Percentiles rank a stretch among this genome's conserved stretches.
Conservation (phyloP, 2,888 invertebrate genomes). For the Metacarcinus magister region DNA sequence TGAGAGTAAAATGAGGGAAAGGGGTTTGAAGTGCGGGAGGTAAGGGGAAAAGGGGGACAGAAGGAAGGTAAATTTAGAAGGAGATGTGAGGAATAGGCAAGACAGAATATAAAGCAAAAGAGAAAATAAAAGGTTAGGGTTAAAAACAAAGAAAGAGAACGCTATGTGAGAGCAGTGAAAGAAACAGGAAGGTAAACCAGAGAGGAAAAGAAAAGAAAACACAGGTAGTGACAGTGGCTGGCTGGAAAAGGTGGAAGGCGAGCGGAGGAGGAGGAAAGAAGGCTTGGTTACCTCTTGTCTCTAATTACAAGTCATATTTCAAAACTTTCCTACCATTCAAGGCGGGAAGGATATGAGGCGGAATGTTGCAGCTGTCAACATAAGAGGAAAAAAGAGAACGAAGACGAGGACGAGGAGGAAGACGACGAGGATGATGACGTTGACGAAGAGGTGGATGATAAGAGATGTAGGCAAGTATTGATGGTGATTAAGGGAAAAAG, state of each 20-base stretch:
- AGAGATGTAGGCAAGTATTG: neutral
- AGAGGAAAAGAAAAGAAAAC: neutral
- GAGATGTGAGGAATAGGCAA: neutral
- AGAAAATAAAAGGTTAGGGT: no score
- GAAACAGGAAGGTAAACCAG: no score
- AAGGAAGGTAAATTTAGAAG: no score
- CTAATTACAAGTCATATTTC: slow-evolving; percentile 28
- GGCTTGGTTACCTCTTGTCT: neutral
- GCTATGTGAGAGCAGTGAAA: neutral
- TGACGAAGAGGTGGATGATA: neutral
- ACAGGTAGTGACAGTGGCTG: no score
- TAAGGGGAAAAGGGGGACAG: neutral
- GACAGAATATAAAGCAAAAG: no score
- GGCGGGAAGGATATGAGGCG: neutral
- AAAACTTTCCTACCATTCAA: neutral
- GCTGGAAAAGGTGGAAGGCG: neutral
- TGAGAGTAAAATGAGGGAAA: no score
- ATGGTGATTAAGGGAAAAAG: no score
- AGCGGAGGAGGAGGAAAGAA: neutral
- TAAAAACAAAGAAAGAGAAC: neutral
- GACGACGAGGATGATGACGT: no score
- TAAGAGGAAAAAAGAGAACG: neutral
- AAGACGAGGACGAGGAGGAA: no score
- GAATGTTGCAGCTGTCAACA: neutral
- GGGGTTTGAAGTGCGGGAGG: no score